A percentile compares a stretch with the other conserved stretches of the same genome.
phyloP scores from a whole-genome alignment of 2,113 vertebrate species.

The Stomatorhinus ivindoensis region DNA sequence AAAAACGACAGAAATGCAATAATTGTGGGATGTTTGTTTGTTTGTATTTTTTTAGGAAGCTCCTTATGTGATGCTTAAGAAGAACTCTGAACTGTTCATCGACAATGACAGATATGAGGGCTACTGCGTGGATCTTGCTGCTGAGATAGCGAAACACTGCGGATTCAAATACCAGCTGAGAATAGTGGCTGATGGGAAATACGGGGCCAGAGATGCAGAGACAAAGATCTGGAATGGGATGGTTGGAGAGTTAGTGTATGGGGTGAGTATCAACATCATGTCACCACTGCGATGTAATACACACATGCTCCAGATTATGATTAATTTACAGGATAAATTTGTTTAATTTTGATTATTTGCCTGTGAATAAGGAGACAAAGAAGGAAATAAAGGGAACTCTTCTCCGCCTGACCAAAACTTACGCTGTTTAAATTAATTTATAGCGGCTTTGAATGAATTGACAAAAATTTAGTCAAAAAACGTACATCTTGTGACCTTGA shows the following conservation, averaged over 20 bases:
- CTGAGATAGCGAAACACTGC: constrained; percentile 94
- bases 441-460: background rate
- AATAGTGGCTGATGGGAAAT: constrained; percentile 93
- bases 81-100: constrained; percentile 79
- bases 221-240: constrained; percentile 99
- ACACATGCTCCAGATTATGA: background rate
- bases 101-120: constrained; percentile 82
- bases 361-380: background rate
- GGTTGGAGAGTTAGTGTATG: constrained; percentile 97
- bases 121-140: constrained; percentile 91
- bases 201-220: constrained; percentile 92
- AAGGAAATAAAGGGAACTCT: background rate
- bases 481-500: background rate
- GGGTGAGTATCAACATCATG: constrained; percentile 60
- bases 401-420: background rate
- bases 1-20: background rate
- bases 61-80: constrained; percentile 85
- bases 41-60: constrained; percentile 61
- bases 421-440: background rate
- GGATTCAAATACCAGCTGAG: constrained; percentile 92
- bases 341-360: background rate
- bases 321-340: background rate
- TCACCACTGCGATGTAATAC: background rate
- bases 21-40: constrained; percentile 29
- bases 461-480: background rate